These are phyloP conservation scores for Origma solitaria DNA, from an alignment of 2,113 vertebrate genomes.

Conservation along the genomic window DNA sequence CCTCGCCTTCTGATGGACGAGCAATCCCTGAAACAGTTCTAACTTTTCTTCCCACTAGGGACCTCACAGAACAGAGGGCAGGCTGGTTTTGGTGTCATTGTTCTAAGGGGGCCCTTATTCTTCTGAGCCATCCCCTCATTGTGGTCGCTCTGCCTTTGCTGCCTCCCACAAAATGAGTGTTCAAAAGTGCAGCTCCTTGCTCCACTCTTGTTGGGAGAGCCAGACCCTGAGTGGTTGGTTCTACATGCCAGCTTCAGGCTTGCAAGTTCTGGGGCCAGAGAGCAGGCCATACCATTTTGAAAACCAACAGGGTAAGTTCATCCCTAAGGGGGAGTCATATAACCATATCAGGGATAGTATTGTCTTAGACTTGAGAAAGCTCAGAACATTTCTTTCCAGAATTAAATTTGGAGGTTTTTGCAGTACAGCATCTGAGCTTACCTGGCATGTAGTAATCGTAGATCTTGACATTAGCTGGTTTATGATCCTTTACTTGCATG, in stretches of 20 bases:
- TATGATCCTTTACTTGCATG: slow-evolving; percentile 67
- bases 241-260: neutral
- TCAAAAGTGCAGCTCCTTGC: neutral
- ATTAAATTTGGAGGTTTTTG: neutral
- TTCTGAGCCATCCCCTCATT: neutral
- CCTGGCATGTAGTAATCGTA: slow-evolving; percentile 85
- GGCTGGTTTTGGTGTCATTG: neutral
- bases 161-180: neutral
- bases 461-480: slow-evolving; percentile 76
- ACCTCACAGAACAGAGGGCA: neutral
- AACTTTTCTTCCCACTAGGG: neutral
- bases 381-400: neutral
- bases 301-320: neutral
- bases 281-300: neutral
- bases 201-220: neutral
- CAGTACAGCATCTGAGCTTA: slow-evolving; percentile 32
- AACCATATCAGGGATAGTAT: neutral
- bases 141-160: neutral
- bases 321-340: neutral
- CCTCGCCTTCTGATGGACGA: neutral
- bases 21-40: neutral
- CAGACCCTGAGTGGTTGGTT: neutral
- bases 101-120: neutral
- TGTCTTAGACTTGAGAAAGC: neutral
- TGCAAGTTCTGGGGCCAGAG: neutral